These are phyloP conservation scores for Drosophila longiperda DNA, from an alignment of 2,888 invertebrate genomes.

Conservation along the genomic window DNA sequence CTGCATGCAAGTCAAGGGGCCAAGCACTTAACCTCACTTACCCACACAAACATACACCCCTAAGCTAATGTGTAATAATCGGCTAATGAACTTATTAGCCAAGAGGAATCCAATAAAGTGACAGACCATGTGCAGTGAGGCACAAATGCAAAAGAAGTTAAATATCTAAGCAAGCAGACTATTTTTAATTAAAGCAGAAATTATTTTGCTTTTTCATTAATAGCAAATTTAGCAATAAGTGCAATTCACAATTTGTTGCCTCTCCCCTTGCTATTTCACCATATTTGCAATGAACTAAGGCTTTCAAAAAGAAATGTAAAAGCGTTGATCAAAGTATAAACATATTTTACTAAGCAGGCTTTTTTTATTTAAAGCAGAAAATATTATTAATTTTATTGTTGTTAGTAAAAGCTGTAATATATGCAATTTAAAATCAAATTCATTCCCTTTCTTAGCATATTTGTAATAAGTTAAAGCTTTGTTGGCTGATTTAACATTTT, in stretches of 20 bases:
- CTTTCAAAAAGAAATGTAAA: background rate
- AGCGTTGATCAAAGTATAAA: background rate
- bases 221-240: background rate
- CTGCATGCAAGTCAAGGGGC: conserved; percentile 2
- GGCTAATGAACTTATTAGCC: conserved; percentile 70
- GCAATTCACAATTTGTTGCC: background rate
- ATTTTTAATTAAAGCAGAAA: background rate
- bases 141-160: conserved; percentile 6
- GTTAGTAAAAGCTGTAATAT: background rate
- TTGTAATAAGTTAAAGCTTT: background rate
- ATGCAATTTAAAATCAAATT: background rate
- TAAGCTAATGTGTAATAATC: conserved; percentile 68
- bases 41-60: conserved; percentile 12
- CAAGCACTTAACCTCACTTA: conserved; percentile 54
- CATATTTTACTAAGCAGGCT: background rate
- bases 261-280: background rate
- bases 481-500: conserved; percentile 3
- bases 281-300: background rate
- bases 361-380: background rate
- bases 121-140: conserved; percentile 25
- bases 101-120: conserved; percentile 72
- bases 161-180: background rate
- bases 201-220: background rate
- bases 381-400: background rate
- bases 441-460: conserved; percentile 4